These are phyloP conservation scores for Sminthurides bifidus DNA, from an alignment of 1,140 invertebrate species.

Conservation along the genomic window DNA sequence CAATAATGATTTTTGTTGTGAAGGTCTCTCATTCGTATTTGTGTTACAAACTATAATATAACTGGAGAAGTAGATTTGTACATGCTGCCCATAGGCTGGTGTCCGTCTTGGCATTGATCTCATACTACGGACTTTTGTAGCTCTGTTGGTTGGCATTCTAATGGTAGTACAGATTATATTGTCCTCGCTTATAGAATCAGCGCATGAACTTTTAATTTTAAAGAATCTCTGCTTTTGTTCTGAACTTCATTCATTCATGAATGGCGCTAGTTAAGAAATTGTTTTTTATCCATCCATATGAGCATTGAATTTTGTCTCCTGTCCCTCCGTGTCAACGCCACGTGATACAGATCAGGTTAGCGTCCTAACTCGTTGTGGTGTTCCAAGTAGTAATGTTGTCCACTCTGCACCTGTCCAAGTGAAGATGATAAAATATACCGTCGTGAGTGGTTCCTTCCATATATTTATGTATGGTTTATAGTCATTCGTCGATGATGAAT, in stretches of 20 bases:
- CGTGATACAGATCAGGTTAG: too few species aligned
- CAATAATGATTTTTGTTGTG: too few species aligned
- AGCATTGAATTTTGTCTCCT: not conserved
- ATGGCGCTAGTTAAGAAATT: constrained; percentile 10
- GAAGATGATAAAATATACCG: not conserved
- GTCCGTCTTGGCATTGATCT: too few species aligned
- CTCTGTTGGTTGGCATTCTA: not conserved
- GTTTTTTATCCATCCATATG: not conserved
- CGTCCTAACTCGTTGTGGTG: not conserved
- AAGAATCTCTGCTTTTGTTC: not conserved
- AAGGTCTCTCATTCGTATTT: too few species aligned
- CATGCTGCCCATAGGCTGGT: too few species aligned
- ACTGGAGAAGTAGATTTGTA: constrained; percentile 4
- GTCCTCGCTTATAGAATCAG: not conserved
- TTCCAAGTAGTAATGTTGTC: not conserved
- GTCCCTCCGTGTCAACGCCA: too few species aligned
- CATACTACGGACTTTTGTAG: not conserved
- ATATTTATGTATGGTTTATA: too few species aligned
- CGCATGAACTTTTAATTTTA: not conserved
- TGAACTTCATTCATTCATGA: constrained; percentile 10
- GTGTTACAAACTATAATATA: too few species aligned
- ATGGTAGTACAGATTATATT: not conserved
- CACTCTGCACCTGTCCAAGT: not conserved
- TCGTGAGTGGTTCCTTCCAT: too few species aligned
- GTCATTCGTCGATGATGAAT: constrained; percentile 9